Conservation (phyloP, 2,797 vertebrate species). For the Chloroceryle inda region DNA sequence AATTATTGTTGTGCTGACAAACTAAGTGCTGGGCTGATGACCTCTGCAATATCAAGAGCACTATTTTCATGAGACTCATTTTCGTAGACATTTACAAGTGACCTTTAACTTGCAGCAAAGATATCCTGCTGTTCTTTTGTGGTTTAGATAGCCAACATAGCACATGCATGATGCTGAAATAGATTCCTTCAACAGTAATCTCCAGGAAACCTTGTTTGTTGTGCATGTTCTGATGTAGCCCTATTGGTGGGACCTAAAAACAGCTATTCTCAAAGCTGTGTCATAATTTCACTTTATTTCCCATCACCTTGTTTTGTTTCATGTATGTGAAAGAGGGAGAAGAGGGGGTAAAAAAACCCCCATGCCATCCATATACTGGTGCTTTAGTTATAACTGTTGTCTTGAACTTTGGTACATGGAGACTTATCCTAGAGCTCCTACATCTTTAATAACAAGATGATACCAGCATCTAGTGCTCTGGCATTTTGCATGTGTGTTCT, state of each 20-base stretch:
- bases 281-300: background rate
- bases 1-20: background rate
- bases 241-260: background rate
- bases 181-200: background rate
- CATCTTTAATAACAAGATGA: background rate
- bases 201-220: background rate
- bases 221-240: background rate
- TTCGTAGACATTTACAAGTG: background rate
- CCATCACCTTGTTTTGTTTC: background rate
- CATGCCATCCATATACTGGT: background rate
- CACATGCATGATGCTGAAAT: background rate
- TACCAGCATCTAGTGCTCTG: background rate
- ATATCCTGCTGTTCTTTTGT: conserved; percentile 19
- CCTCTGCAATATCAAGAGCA: background rate
- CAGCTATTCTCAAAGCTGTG: background rate
- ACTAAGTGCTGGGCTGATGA: background rate
- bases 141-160: background rate
- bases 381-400: background rate
- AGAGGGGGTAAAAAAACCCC: background rate
- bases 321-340: background rate
- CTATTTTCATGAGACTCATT: background rate
- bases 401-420: background rate
- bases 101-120: background rate
- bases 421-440: background rate
- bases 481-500: background rate